These are phyloP conservation scores for Caenorhabditis brenneri DNA, from an alignment of 1,140 invertebrate genomes.

Conservation along the genomic window DNA sequence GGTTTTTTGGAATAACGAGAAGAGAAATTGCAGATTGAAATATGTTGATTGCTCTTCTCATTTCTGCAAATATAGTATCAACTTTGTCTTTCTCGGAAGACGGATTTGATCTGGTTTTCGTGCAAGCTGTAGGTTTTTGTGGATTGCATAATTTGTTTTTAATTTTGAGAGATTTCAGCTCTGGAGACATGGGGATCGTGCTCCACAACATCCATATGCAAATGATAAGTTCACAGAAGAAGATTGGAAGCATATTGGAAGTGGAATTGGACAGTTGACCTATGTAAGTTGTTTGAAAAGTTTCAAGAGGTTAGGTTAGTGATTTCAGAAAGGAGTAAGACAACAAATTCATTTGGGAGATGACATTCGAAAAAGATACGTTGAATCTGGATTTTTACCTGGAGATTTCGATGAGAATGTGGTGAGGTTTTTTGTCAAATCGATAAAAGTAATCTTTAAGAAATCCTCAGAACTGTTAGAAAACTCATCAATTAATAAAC, in stretches of 20 bases:
- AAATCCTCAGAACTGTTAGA: too few species aligned
- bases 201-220: not conserved
- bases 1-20: not conserved
- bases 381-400: not conserved
- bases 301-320: not conserved
- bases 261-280: not conserved
- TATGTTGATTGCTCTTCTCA: not conserved
- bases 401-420: not conserved
- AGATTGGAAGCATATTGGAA: constrained; percentile 4
- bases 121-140: not conserved
- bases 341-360: not conserved
- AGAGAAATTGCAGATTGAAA: not conserved
- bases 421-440: not conserved
- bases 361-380: not conserved
- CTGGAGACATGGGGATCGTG: constrained; percentile 21
- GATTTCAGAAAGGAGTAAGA: constrained; percentile 7
- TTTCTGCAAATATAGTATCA: not conserved
- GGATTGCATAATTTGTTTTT: not conserved
- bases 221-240: constrained; percentile 4
- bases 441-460: not conserved
- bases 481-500: too few species aligned
- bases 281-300: not conserved
- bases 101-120: not conserved
- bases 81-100: not conserved
- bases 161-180: not conserved